Base-by-base conservation (phyloP, 2,113 vertebrate species). In the Nycticebus coucang region DNA sequence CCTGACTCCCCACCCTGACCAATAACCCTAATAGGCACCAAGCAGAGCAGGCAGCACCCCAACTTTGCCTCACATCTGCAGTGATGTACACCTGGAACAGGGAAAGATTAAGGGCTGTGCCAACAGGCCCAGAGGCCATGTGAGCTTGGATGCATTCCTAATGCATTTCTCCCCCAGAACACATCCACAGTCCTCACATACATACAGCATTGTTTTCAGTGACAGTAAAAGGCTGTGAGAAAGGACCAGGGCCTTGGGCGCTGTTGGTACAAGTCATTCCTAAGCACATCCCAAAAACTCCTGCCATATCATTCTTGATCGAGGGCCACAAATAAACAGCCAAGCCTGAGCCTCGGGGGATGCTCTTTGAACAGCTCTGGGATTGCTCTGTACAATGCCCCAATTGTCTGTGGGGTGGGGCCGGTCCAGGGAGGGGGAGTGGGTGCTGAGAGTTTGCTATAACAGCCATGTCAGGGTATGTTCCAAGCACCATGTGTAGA, bases 251-350 rank as follows among this genome's bases (percentile, higher is more conserved):
- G 72, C 89, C 87, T 95, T 78, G 5, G 81, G 93, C 66, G 74
- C 74, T 97, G 81, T 77, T 93, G 74, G 80, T 87, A 85, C 60
- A 97, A 97, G 91, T 72, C 92, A 87, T 96, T 87, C 92, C 89
- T 91, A 91, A 93, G 85, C 79, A 92, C 41, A 81, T 50, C 57
- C 84, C 85, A 60, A 78, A 93, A 96, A 83, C 87, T 93, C 79
- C 77, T 93, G 77, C 94, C 77, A 55, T 82, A 85, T 75, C 93
- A 88, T 94, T 96, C 96, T 92, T 96, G 94, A 93, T 91, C 68
- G 7, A 90, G 3, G 86, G 93, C 97, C 94, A 82, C 89, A 88
- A 75, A 81, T 86, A 90, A 96, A 94, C 55, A 97, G 92, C 89
- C 92, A 84, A 2, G 45, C 77, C 17, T 78, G 66, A 33, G 93